Conservation (phyloP, 2,797 vertebrate genomes). For the Bovichtus diacanthus region DNA sequence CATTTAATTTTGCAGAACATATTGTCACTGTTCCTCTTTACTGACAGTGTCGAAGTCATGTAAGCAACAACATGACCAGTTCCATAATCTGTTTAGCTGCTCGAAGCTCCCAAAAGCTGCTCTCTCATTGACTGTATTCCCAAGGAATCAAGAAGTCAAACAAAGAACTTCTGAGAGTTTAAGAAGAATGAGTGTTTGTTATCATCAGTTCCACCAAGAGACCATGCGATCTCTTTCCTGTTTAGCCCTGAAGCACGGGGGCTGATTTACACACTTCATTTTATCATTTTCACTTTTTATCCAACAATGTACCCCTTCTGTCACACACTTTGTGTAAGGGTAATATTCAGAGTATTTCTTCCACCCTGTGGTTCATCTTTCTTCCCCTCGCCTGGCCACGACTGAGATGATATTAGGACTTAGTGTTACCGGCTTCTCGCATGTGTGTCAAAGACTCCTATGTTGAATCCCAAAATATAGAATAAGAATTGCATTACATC, state of each 20-base stretch:
- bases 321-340: no score
- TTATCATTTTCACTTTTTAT: no score
- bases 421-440: no score
- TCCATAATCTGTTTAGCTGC: slow-evolving; percentile 19
- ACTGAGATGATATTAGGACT: no score
- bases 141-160: not conserved
- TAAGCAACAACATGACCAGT: slow-evolving; percentile 29
- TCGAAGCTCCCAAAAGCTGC: not conserved
- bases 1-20: slow-evolving; percentile 32
- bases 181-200: not conserved
- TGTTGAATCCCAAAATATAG: no score
- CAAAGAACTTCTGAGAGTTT: not conserved
- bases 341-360: not conserved
- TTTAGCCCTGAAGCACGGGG: not conserved
- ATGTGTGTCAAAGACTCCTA: no score
- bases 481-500: not conserved
- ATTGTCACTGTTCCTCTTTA: slow-evolving; percentile 31
- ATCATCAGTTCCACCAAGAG: not conserved
- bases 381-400: not conserved
- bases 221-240: not conserved
- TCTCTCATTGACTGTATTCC: not conserved
- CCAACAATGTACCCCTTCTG: no score
- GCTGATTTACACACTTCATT: no score
- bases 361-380: not conserved
- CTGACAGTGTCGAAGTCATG: slow-evolving; percentile 19